A percentile compares a stretch with the other conserved stretches of the same genome.
phyloP scores from a whole-genome alignment of 2,113 vertebrate species.

The Arenaria interpres region DNA sequence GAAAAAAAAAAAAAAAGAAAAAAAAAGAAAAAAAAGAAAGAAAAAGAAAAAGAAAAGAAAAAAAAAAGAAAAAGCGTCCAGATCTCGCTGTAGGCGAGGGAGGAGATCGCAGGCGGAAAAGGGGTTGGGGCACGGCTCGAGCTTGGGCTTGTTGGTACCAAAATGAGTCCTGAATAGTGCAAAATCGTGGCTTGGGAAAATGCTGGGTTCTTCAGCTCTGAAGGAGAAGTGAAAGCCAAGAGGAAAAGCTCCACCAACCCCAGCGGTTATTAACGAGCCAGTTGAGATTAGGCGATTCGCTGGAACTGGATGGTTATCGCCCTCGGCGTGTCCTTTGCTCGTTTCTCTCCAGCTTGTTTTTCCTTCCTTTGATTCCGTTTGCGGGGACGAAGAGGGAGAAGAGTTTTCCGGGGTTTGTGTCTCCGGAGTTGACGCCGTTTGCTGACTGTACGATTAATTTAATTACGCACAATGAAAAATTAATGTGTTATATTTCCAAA shows the following conservation, averaged over 20 bases:
- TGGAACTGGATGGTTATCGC: not conserved
- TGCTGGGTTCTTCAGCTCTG: not conserved
- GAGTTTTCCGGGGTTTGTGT: not conserved
- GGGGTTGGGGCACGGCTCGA: not conserved
- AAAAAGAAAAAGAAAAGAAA: not conserved
- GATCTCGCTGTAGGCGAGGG: not conserved
- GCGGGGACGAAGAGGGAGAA: not conserved
- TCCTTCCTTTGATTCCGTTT: not conserved
- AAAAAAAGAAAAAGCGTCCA: accelerated
- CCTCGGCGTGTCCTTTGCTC: not conserved
- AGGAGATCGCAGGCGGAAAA: accelerated
- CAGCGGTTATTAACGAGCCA: not conserved
- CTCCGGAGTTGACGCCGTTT: not conserved
- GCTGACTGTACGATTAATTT: not conserved
- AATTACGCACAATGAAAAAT: not conserved
- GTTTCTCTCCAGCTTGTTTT: not conserved
- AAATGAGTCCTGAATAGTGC: not conserved
- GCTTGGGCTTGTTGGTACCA: not conserved
- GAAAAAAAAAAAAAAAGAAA: not conserved
- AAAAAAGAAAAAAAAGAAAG: not conserved
- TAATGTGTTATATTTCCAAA: not conserved
- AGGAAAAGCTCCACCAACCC: not conserved
- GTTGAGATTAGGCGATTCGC: not conserved
- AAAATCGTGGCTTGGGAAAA: not conserved
- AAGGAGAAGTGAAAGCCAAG: not conserved